Evolutionary conservation across 2,113 vertebrate species (phyloP).

Genomic region (Lasiurus cinereus): DNA sequence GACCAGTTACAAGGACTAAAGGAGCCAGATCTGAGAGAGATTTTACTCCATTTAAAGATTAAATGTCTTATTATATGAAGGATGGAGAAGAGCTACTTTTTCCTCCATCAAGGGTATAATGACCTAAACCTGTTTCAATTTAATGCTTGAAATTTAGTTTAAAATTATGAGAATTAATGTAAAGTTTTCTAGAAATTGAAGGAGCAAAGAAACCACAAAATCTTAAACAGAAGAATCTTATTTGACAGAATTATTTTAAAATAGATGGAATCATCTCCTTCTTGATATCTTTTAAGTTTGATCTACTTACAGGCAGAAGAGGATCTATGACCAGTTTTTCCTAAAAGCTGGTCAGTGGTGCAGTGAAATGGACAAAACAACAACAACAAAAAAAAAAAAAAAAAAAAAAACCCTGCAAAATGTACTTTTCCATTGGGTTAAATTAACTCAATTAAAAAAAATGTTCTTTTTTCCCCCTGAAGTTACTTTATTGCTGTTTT

Average conservation of each 20-base stretch:
- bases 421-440: neutral
- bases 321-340: neutral
- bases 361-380: neutral
- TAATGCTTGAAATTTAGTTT: neutral
- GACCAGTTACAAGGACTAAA: neutral
- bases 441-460: constrained; percentile 22
- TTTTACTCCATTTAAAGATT: neutral
- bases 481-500: neutral
- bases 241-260: constrained; percentile 32
- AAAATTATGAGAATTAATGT: neutral
- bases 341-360: neutral
- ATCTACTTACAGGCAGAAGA: neutral
- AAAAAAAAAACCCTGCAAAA: neutral
- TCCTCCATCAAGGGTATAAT: neutral
- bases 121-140: neutral
- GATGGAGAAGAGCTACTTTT: neutral
- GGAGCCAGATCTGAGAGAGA: neutral
- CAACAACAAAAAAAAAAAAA: neutral
- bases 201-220: neutral
- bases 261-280: neutral
- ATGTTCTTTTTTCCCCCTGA: neutral
- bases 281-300: neutral
- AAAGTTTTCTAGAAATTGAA: neutral
- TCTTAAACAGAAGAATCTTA: neutral
- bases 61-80: neutral